Percentiles rank a stretch among this genome's conserved stretches.
Evolutionary conservation across 2,113 vertebrate species (phyloP).

Genomic region (Monarcha castaneiventris): DNA sequence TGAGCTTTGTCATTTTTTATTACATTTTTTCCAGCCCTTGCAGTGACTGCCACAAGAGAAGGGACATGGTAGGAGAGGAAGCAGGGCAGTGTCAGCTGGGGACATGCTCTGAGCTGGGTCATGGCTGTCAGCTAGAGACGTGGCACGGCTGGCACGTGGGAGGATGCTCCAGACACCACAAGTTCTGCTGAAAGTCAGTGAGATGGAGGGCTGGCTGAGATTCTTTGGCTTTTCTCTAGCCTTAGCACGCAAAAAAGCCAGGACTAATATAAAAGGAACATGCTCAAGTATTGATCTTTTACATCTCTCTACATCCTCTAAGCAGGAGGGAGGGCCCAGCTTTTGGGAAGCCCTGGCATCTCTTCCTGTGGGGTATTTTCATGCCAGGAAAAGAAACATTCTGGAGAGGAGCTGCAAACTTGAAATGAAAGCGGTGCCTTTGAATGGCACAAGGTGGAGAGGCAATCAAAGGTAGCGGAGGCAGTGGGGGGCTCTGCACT

Average conservation of each 20-base stretch:
- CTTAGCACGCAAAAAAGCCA: neutral
- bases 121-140: neutral
- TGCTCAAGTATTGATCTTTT: neutral
- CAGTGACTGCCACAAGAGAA: neutral
- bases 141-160: neutral
- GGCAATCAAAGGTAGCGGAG: neutral
- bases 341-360: neutral
- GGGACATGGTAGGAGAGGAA: neutral
- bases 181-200: neutral
- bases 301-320: neutral
- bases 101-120: neutral
- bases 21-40: neutral
- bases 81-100: neutral
- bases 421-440: neutral
- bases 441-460: neutral
- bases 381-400: neutral
- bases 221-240: neutral
- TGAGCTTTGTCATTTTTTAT: neutral
- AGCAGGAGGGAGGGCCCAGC: neutral
- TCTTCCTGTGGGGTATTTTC: neutral
- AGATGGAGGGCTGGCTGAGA: neutral
- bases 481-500: neutral
- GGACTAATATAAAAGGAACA: neutral
- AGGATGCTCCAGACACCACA: neutral
- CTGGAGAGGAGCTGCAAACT: neutral